Conservation (phyloP, 2,888 invertebrate species). For the Psococerastis gibbosa region DNA sequence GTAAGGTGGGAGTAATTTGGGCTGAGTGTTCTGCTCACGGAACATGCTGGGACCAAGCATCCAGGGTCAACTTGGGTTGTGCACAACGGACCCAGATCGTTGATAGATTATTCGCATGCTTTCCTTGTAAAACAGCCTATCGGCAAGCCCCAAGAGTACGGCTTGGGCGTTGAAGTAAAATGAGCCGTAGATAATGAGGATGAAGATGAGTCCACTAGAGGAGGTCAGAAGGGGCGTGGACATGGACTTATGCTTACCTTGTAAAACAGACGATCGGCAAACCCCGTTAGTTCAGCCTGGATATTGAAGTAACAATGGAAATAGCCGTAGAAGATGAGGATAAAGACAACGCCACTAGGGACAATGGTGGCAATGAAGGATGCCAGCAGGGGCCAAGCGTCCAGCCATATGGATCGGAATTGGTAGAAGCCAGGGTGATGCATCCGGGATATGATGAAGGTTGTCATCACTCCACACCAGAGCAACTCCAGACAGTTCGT, state of each 20-base stretch:
- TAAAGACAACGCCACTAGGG: not conserved
- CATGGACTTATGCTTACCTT: no score
- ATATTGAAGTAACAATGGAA: not conserved
- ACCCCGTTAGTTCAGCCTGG: not conserved
- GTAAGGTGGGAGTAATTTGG: no score
- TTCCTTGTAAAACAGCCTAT: slow-evolving; percentile 61
- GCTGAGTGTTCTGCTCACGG: no score
- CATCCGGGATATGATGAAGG: slow-evolving; percentile 63
- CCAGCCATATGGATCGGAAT: slow-evolving; percentile 40
- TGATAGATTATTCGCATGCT: no score
- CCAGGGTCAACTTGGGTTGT: no score
- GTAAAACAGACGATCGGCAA: not conserved
- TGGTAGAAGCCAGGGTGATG: slow-evolving; percentile 53
- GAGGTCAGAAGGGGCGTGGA: not conserved
- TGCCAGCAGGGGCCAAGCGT: slow-evolving; percentile 24
- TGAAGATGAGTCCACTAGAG: not conserved
- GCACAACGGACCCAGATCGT: no score
- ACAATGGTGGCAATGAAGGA: slow-evolving; percentile 16
- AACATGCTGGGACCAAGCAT: no score
- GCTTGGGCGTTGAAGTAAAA: slow-evolving; percentile 47
- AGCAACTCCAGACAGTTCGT: slow-evolving; percentile 53
- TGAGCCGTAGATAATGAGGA: not conserved
- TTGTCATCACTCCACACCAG: slow-evolving; percentile 37
- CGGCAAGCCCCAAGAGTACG: slow-evolving; percentile 71
- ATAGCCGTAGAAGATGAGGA: not conserved